Conservation (phyloP, 2,797 vertebrate species). For the Potorous gilbertii region DNA sequence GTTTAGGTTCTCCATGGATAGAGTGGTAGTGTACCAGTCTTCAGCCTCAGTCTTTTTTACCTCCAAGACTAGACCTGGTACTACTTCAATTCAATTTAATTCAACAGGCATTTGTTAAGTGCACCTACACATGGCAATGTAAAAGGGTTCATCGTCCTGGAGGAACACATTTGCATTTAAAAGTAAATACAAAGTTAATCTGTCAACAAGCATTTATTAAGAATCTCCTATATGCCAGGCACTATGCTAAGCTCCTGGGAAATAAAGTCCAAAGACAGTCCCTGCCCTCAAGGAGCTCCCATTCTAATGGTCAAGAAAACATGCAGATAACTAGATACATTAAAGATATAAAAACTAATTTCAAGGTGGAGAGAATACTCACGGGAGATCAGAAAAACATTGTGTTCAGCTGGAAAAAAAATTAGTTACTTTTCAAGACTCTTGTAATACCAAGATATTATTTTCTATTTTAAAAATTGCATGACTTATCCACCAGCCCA, state of each 20-base stretch:
- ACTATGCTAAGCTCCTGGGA: background rate
- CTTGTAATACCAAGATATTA: background rate
- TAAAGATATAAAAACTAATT: background rate
- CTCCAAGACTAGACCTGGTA: background rate
- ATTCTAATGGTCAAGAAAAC: background rate
- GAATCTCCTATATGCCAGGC: background rate
- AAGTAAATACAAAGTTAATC: background rate
- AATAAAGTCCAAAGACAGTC: background rate
- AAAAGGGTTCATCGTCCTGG: background rate
- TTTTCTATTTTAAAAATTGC: constrained; percentile 26
- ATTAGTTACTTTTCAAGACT: background rate
- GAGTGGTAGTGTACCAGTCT: background rate
- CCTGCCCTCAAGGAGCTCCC: background rate
- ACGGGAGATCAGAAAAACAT: background rate
- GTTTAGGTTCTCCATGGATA: background rate
- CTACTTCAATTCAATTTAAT: background rate
- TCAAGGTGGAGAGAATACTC: background rate
- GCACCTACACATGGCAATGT: background rate
- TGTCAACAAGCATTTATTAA: background rate
- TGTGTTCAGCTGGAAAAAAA: background rate
- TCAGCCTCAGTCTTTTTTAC: background rate
- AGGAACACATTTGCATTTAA: background rate
- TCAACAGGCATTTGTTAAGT: background rate
- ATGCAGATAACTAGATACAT: background rate
- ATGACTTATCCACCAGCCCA: background rate